phyloP scores from a whole-genome alignment of 1,140 invertebrate genomes.

The Bombyx mori region DNA sequence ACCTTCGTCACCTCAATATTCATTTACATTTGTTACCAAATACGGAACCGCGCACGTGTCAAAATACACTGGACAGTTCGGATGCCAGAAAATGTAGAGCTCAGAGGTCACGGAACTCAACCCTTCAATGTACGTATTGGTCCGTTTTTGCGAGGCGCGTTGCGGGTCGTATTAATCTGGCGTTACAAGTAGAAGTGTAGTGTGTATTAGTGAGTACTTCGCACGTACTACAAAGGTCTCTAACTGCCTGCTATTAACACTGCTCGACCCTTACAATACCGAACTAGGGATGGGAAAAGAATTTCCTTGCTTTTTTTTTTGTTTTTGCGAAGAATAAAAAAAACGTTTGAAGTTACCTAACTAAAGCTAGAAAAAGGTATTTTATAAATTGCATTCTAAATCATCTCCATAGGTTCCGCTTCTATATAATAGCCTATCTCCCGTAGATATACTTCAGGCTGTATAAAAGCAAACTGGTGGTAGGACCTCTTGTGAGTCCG shows the following conservation, averaged over 20 bases:
- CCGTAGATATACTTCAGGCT: no score
- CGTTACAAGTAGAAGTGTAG: constrained; percentile 21
- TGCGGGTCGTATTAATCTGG: constrained; percentile 18
- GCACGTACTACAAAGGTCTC: constrained; percentile 62
- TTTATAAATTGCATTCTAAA: no score
- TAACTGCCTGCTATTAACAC: constrained; percentile 68
- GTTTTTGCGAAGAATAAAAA: no score
- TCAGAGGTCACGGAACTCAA: constrained; percentile 5
- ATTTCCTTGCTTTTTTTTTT: no score
- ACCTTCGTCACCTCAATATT: neutral
- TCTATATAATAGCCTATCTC: no score
- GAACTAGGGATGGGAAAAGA: constrained; percentile 38
- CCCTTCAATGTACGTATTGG: constrained; percentile 1
- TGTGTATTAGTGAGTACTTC: constrained; percentile 59
- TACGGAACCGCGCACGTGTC: constrained; percentile 4
- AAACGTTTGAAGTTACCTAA: no score
- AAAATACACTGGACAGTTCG: constrained; percentile 6
- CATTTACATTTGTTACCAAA: constrained; percentile 6
- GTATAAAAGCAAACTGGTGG: no score
- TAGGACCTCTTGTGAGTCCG: no score
- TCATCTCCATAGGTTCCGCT: no score
- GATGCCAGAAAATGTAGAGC: constrained; percentile 21
- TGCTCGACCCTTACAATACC: constrained; percentile 34
- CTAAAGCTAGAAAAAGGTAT: no score
- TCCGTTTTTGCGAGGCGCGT: constrained; percentile 9